These are phyloP conservation scores for Caenorhabditis parvicauda DNA, from an alignment of 2,888 invertebrate species.

Conservation along the genomic window DNA sequence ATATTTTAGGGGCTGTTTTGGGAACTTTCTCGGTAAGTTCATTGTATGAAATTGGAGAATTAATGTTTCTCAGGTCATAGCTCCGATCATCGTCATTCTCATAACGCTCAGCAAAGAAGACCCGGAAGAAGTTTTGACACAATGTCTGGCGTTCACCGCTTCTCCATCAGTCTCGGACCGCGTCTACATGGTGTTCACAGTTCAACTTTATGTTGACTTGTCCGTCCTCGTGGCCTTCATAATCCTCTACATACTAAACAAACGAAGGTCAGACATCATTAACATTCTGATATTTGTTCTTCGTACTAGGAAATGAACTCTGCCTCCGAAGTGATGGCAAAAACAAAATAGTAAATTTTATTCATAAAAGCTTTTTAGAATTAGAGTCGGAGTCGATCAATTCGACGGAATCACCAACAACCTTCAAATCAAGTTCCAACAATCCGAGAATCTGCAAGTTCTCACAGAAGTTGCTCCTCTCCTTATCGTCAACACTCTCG, in stretches of 20 bases:
- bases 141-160: conserved; percentile 19
- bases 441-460: conserved; percentile 7
- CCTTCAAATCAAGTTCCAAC: conserved; percentile 8
- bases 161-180: conserved; percentile 12
- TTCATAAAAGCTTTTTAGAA: neutral
- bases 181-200: conserved; percentile 17
- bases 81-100: conserved; percentile 9
- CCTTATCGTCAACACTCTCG: conserved; percentile 1
- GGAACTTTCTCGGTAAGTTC: conserved; percentile 14
- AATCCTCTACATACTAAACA: too few species aligned
- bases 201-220: conserved; percentile 11
- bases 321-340: too few species aligned
- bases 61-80: conserved; percentile 10
- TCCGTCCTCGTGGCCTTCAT: conserved; percentile 6
- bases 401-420: too few species aligned
- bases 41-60: neutral
- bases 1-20: conserved; percentile 10
- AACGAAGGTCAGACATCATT: too few species aligned
- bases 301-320: too few species aligned
- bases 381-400: too few species aligned
- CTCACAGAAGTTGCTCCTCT: conserved; percentile 7
- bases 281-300: too few species aligned
- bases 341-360: neutral
- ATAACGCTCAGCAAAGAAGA: conserved; percentile 14
- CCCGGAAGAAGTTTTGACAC: conserved; percentile 22